Evolutionary conservation across 2,113 vertebrate genomes (phyloP).

Genomic region (Nyctereutes procyonoides): DNA sequence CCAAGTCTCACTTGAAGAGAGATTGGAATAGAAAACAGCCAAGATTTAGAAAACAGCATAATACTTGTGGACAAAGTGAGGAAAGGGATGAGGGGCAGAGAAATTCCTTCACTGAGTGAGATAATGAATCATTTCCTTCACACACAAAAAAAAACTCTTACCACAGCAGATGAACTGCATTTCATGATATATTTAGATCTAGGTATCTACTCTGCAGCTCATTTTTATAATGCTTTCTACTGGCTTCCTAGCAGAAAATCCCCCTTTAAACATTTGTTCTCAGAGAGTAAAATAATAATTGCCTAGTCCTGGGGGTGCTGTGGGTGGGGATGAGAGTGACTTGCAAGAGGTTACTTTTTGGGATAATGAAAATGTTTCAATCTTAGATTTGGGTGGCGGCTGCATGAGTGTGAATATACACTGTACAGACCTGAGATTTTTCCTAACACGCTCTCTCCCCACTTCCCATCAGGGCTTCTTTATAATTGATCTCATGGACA

Average conservation of each 20-base stretch:
- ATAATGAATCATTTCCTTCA: not conserved
- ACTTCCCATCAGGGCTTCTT: not conserved
- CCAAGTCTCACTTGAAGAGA: constrained; percentile 27
- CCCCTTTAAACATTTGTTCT: constrained; percentile 12
- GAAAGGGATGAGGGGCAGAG: not conserved
- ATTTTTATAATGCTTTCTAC: not conserved
- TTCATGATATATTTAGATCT: constrained; percentile 8
- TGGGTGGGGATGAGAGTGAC: not conserved
- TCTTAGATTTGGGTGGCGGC: not conserved
- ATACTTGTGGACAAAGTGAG: not conserved
- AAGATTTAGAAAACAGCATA: constrained; percentile 1
- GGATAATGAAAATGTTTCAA: not conserved
- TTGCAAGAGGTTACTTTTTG: not conserved
- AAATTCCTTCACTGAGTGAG: not conserved
- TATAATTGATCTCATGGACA: not conserved
- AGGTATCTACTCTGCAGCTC: not conserved
- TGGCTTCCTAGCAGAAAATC: constrained; percentile 17
- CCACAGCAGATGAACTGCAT: not conserved
- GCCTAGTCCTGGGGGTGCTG: not conserved
- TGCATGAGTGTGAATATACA: not conserved
- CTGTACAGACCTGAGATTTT: not conserved
- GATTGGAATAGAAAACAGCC: not conserved
- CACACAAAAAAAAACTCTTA: not conserved
- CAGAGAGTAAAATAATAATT: not conserved
- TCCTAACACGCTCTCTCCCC: not conserved